phyloP scores from a whole-genome alignment of 2,797 vertebrate species.

The Paguma larvata region DNA sequence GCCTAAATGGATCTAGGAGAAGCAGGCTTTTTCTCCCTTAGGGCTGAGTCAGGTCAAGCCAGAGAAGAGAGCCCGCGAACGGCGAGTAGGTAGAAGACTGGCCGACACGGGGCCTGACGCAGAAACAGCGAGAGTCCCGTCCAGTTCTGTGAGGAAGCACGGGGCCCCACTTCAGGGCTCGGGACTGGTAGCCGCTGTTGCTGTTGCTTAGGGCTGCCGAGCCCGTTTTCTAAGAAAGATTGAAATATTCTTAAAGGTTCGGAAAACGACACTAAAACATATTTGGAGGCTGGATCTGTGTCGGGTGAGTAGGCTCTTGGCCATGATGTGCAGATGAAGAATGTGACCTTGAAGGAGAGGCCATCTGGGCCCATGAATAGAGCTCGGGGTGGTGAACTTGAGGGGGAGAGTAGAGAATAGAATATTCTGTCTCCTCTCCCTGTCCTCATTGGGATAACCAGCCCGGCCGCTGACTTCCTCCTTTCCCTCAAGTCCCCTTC shows the following conservation, averaged over 20 bases:
- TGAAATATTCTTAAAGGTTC: constrained; percentile 28
- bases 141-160: not conserved
- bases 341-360: not conserved
- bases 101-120: too few species aligned
- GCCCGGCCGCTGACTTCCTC: not conserved
- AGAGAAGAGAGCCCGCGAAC: not conserved
- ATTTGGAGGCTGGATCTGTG: not conserved
- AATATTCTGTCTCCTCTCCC: not conserved
- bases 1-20: not conserved
- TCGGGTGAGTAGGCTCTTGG: not conserved
- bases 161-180: not conserved
- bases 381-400: too few species aligned
- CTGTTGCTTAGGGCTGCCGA: not conserved
- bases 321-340: not conserved
- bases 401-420: not conserved
- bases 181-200: fast-evolving
- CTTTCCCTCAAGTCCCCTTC: not conserved
- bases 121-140: fast-evolving
- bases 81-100: not conserved
- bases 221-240: not conserved
- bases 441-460: not conserved
- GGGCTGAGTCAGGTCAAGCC: not conserved
- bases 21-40: not conserved
- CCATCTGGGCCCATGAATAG: not conserved
- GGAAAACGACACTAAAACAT: not conserved